Base-by-base conservation (phyloP, 2,113 vertebrate genomes). In the Bagarius yarrelli region DNA sequence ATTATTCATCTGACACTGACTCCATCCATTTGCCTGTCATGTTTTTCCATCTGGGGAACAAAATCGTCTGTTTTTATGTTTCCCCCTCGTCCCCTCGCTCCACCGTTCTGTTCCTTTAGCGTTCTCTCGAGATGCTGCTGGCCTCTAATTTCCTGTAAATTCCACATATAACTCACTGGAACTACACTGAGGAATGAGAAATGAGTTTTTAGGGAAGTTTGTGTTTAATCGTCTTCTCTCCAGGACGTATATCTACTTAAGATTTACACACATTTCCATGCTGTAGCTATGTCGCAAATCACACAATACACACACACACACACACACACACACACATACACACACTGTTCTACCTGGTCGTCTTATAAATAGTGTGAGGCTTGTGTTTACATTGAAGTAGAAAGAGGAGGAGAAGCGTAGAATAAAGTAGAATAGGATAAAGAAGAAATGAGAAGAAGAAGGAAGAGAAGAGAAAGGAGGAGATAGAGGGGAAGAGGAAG, bases 21-120 rank as follows among this genome's bases (percentile, higher is more conserved):
- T 79, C 59, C 78, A 83, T 85, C 67, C 78, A 83, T 81, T 82
- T 70, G 83, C 60, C 60, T 78, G 84, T 78, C 81, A 83, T 72
- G 23, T 76, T 75, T 81, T 61, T 18, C 40, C 71, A 70, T 78
- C 32, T 61, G 55, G 40, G 64, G 60, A 36, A 52, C 74, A 36
- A 36, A 79, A 69, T 55, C 67, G 59, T 25, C 52, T 18, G 34
- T 81, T 77, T 73, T 76, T 53, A 21, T 47, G 53, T 12, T 40
- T 36, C 61, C 36, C 72, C 60, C 30, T 60, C 30, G 52, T 83
- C 74, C 78, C 80, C 67, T 18, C 23, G 0, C 16, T 53, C 80
- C 21, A 36, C 25, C 19, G 44, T 56, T 78, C 14, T 34, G 61
- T 60, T 72, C 70, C 34, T 73, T 27, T 2, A 27, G 36, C 23